Evolutionary conservation across 1,140 invertebrate genomes (phyloP).

Genomic region (Maconellicoccus hirsutus): DNA sequence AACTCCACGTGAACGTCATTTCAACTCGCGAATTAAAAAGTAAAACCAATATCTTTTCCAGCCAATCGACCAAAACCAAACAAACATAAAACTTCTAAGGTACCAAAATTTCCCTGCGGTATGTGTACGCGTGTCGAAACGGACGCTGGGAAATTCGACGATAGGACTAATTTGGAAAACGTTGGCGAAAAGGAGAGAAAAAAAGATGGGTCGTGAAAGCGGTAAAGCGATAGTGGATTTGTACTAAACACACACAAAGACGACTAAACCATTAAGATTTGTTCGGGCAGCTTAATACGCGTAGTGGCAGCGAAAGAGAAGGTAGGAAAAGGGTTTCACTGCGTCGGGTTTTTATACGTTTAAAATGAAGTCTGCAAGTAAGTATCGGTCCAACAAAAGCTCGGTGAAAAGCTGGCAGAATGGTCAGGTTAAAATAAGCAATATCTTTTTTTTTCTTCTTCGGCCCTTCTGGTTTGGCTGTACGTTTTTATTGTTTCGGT

Average conservation of each 20-base stretch:
- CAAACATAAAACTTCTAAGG: too few relatives aligned
- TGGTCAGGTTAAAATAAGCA: constrained; percentile 8
- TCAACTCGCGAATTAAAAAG: too few relatives aligned
- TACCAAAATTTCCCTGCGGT: too few relatives aligned
- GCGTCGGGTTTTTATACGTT: neutral
- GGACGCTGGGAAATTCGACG: too few relatives aligned
- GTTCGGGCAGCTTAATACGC: neutral
- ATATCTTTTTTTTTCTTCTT: neutral
- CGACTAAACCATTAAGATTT: constrained; percentile 5
- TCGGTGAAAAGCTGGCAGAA: neutral
- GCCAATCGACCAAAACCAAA: too few relatives aligned
- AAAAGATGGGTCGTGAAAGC: too few relatives aligned
- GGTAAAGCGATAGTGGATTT: neutral
- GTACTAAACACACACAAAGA: neutral
- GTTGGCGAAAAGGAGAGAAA: too few relatives aligned
- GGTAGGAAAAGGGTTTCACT: neutral
- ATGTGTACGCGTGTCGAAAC: too few relatives aligned
- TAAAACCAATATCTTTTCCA: too few relatives aligned
- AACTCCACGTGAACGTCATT: too few relatives aligned
- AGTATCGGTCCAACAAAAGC: neutral
- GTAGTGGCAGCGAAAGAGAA: too few relatives aligned
- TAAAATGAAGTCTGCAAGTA: constrained; percentile 4
- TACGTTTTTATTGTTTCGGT: neutral
- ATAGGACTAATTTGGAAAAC: too few relatives aligned
- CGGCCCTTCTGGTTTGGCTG: neutral